These are phyloP conservation scores for Sarcophaga carnaria DNA, from an alignment of 2,888 invertebrate genomes.

Conservation along the genomic window DNA sequence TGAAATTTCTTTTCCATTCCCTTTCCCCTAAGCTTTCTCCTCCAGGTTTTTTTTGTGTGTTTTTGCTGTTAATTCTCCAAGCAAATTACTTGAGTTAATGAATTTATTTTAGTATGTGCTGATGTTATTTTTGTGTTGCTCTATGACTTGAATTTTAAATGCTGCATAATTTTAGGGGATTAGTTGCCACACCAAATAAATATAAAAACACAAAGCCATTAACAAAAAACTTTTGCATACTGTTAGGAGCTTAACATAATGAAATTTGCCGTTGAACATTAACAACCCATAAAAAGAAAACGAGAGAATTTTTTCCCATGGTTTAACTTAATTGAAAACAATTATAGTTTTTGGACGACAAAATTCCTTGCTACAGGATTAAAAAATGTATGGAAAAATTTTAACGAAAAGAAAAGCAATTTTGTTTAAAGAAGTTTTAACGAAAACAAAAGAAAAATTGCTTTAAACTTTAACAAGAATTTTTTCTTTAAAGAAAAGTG, in stretches of 20 bases:
- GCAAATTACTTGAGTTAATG: slow-evolving; percentile 10
- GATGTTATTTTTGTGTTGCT: background rate
- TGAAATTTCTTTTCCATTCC: background rate
- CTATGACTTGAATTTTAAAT: slow-evolving; percentile 35
- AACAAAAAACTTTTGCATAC: slow-evolving; percentile 15
- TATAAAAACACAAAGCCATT: background rate
- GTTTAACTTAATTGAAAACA: background rate
- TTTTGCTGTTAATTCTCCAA: background rate
- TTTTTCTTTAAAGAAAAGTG: too few species aligned
- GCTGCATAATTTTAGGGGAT: slow-evolving; percentile 18
- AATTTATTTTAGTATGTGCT: slow-evolving; percentile 4
- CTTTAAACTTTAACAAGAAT: too few species aligned
- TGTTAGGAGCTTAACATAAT: background rate
- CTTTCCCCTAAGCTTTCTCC: background rate
- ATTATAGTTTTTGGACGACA: too few species aligned
- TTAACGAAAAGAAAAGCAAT: too few species aligned
- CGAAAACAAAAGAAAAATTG: too few species aligned
- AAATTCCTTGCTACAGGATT: too few species aligned
- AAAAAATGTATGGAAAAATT: too few species aligned
- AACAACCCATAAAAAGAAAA: background rate
- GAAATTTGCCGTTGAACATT: background rate
- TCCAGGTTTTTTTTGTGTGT: background rate
- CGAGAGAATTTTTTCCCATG: background rate
- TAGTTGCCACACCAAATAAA: background rate
- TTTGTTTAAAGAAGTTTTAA: too few species aligned